Conservation (phyloP, 2,113 vertebrate species). For the Panthera uncia region DNA sequence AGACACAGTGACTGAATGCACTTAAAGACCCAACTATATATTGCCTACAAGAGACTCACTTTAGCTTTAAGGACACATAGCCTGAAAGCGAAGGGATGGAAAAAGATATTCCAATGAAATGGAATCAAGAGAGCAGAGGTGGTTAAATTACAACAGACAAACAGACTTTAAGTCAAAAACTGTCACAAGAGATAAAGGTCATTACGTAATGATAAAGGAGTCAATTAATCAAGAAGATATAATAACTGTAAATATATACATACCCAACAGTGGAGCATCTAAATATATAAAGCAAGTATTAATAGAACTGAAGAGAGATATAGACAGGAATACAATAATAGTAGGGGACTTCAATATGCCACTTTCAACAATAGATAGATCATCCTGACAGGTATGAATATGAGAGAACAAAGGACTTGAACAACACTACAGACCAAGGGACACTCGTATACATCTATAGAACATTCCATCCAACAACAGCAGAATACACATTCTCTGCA, state of each 20-base stretch:
- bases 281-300: not conserved
- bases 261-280: not conserved
- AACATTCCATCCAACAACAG: not conserved
- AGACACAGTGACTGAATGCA: not conserved
- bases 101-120: not conserved
- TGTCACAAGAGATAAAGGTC: not conserved
- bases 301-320: not conserved
- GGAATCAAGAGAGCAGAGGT: not conserved
- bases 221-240: not conserved
- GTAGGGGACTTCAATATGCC: not conserved
- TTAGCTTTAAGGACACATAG: not conserved
- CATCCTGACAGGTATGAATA: not conserved
- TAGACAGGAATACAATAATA: not conserved
- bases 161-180: not conserved
- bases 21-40: not conserved
- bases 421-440: not conserved
- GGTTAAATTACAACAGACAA: not conserved
- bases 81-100: not conserved
- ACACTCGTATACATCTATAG: not conserved
- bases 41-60: not conserved
- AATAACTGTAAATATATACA: not conserved
- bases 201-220: not conserved
- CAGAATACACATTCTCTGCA: not conserved
- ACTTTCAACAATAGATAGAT: not conserved
- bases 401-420: not conserved